These are phyloP conservation scores for Polydrusus cervinus DNA, from an alignment of 2,888 invertebrate species.

Conservation along the genomic window DNA sequence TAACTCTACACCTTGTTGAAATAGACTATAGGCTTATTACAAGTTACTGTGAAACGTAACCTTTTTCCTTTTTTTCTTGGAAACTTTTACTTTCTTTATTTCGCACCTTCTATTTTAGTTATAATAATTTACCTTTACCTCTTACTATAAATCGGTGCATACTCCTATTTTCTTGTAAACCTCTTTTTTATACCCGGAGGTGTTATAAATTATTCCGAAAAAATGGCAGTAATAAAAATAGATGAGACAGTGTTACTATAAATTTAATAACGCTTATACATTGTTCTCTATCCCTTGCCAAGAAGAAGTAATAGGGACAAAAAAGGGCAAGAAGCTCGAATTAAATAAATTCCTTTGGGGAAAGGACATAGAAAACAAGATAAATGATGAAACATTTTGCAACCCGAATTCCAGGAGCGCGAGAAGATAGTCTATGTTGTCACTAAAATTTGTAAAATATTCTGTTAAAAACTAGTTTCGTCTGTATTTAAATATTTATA, in stretches of 20 bases:
- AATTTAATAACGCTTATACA: conserved; percentile 48
- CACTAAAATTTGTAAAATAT: conserved; percentile 18
- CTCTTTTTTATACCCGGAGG: conserved; percentile 2
- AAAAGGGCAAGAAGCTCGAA: conserved; percentile 50
- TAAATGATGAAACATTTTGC: conserved; percentile 46
- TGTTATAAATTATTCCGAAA: conserved; percentile 7
- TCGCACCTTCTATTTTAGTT: no score
- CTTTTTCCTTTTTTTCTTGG: no score
- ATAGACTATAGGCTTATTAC: no score
- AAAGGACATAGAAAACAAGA: conserved; percentile 46
- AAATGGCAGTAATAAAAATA: conserved; percentile 23
- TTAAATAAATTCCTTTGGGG: conserved; percentile 49
- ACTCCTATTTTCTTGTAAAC: conserved; percentile 1
- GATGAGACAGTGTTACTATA: conserved; percentile 27
- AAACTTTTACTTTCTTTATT: no score
- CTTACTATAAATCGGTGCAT: conserved; percentile 3
- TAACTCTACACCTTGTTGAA: no score
- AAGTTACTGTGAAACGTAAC: no score
- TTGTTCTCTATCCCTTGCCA: conserved; percentile 36
- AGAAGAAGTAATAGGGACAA: conserved; percentile 46
- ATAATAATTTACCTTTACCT: no score
- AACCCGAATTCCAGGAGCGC: conserved; percentile 33
- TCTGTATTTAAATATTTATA: conserved; percentile 4
- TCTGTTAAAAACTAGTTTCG: conserved; percentile 13
- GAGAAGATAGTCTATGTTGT: conserved; percentile 25